phyloP scores from a whole-genome alignment of 2,888 invertebrate species.

The Sinohyriopsis cumingii region DNA sequence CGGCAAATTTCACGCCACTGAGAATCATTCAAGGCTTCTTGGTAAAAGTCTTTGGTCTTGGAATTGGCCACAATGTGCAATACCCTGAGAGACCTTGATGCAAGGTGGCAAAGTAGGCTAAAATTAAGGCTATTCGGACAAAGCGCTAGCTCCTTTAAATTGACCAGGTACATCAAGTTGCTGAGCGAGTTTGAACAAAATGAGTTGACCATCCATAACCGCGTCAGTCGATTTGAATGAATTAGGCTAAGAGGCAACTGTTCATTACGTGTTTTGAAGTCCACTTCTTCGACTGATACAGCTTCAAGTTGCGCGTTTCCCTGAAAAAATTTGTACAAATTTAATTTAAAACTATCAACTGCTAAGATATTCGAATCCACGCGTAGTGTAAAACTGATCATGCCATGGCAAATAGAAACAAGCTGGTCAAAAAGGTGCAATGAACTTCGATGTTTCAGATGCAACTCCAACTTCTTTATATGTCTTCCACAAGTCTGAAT shows the following conservation, averaged over 20 bases:
- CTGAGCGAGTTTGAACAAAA: slow-evolving; percentile 35
- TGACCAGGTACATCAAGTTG: slow-evolving; percentile 44
- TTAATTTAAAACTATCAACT: slow-evolving; percentile 16
- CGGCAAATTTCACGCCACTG: slow-evolving; percentile 41
- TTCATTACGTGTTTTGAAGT: slow-evolving; percentile 21
- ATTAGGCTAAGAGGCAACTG: slow-evolving; percentile 36
- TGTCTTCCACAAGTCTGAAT: slow-evolving; percentile 25
- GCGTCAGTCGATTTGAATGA: slow-evolving; percentile 27
- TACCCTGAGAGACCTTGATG: slow-evolving; percentile 30
- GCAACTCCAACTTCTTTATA: slow-evolving; percentile 22
- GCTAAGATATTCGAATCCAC: slow-evolving; percentile 17
- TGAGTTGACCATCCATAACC: slow-evolving; percentile 39
- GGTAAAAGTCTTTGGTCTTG: slow-evolving; percentile 34
- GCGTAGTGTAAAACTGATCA: slow-evolving; percentile 14
- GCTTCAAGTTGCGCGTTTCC: slow-evolving; percentile 20
- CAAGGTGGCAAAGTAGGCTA: slow-evolving; percentile 38
- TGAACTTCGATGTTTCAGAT: slow-evolving; percentile 20
- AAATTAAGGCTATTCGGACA: slow-evolving; percentile 40
- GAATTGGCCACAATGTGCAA: slow-evolving; percentile 36
- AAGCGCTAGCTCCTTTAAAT: slow-evolving; percentile 37
- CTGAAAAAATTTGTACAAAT: slow-evolving; percentile 23
- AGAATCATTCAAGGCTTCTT: slow-evolving; percentile 35
- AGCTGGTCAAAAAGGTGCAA: slow-evolving; percentile 25
- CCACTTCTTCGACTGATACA: slow-evolving; percentile 27
- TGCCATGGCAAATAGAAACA: slow-evolving; percentile 21